Percentiles rank a stretch among this genome's conserved stretches.
These are phyloP conservation scores for Agelaius tricolor DNA, from an alignment of 2,113 vertebrate species.

Conservation along the genomic window DNA sequence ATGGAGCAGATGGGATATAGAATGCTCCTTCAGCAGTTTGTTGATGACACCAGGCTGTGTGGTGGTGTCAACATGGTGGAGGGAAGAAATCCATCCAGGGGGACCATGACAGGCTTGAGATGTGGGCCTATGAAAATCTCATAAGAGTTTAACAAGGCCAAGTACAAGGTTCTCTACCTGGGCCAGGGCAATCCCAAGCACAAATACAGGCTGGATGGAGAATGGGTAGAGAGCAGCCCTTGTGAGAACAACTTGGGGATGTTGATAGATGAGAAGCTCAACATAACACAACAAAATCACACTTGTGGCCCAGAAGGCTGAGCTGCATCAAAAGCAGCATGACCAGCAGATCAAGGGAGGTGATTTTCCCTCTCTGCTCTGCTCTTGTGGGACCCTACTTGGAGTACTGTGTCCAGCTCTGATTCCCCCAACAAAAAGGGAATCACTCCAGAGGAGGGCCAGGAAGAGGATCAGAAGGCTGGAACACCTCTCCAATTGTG, in stretches of 20 bases:
- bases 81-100: background rate
- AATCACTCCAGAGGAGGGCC: background rate
- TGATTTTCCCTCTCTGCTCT: background rate
- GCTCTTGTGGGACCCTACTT: background rate
- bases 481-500: accelerated
- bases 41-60: background rate
- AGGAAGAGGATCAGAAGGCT: background rate
- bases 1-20: background rate
- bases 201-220: background rate
- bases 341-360: background rate
- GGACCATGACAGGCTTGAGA: background rate
- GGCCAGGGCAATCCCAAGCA: background rate
- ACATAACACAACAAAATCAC: background rate
- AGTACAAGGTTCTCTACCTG: background rate
- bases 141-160: background rate
- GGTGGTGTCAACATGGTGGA: background rate
- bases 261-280: background rate
- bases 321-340: background rate
- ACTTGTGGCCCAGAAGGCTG: background rate
- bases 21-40: background rate
- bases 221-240: background rate
- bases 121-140: background rate
- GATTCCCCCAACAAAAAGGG: background rate
- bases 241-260: background rate
- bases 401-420: background rate